phyloP scores from a whole-genome alignment of 2,113 vertebrate genomes.

The Python bivittatus region DNA sequence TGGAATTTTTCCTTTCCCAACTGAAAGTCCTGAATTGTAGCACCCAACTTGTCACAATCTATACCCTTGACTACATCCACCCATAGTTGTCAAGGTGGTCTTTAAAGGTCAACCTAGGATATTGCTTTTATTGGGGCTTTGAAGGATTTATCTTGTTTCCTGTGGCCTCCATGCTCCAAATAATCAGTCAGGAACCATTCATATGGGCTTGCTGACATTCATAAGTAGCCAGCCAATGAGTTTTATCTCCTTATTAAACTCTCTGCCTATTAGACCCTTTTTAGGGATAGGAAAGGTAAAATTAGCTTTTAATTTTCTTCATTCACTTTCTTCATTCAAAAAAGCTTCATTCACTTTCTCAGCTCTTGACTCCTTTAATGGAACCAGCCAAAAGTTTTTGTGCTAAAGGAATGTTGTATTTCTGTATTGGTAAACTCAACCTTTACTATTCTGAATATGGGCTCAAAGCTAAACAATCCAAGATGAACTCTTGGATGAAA shows the following conservation, averaged over 20 bases:
- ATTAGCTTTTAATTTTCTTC: too few species aligned
- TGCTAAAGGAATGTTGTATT: background rate
- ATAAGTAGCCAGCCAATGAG: background rate
- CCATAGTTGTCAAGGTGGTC: background rate
- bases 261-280: background rate
- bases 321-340: too few species aligned
- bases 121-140: background rate
- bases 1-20: background rate
- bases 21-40: background rate
- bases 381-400: background rate
- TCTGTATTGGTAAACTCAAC: background rate
- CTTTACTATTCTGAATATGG: background rate
- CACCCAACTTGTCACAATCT: background rate
- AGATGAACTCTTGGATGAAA: background rate
- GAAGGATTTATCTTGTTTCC: background rate
- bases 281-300: background rate
- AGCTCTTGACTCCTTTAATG: background rate
- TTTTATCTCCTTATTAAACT: background rate
- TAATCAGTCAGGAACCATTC: background rate
- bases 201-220: background rate
- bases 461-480: background rate
- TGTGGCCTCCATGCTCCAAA: background rate
- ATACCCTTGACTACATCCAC: background rate
- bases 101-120: background rate
- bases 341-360: too few species aligned